Conservation (phyloP, 1,140 invertebrate species). For the Zaprionus africanus region DNA sequence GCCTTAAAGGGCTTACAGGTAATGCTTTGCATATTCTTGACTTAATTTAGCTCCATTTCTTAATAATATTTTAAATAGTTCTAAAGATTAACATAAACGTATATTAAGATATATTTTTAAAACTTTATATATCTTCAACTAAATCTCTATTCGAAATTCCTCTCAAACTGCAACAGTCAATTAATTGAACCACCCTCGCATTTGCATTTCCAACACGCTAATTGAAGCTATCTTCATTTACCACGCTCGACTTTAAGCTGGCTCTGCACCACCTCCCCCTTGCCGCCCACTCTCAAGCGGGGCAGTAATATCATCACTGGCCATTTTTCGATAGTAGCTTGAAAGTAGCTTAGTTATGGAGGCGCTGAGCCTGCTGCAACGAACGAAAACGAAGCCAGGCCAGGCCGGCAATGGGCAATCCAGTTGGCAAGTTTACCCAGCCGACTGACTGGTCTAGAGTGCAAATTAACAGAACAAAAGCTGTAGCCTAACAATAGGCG, state of each 20-base stretch:
- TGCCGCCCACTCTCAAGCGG: no score
- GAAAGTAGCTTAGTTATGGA: constrained; percentile 72
- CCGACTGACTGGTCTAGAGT: constrained; percentile 29
- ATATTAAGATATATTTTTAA: no score
- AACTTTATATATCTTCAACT: no score
- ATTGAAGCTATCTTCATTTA: constrained; percentile 28
- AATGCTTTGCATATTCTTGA: no score
- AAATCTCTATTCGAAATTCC: background rate
- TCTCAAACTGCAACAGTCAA: background rate
- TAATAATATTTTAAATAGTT: no score
- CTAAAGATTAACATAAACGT: no score
- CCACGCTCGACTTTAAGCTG: constrained; percentile 16
- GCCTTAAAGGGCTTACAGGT: no score
- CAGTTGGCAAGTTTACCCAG: constrained; percentile 38
- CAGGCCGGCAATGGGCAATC: constrained; percentile 41
- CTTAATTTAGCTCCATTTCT: no score
- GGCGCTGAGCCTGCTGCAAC: background rate
- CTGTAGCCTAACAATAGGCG: constrained; percentile 63
- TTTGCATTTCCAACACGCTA: constrained; percentile 20
- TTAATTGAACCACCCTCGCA: constrained; percentile 4
- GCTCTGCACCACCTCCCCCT: background rate
- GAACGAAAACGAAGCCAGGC: constrained; percentile 39
- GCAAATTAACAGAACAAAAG: constrained; percentile 80
- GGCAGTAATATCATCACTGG: constrained; percentile 31
- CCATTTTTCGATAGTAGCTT: constrained; percentile 67